Evolutionary conservation across 2,113 vertebrate genomes (phyloP).

Genomic region (Onychostoma macrolepis): DNA sequence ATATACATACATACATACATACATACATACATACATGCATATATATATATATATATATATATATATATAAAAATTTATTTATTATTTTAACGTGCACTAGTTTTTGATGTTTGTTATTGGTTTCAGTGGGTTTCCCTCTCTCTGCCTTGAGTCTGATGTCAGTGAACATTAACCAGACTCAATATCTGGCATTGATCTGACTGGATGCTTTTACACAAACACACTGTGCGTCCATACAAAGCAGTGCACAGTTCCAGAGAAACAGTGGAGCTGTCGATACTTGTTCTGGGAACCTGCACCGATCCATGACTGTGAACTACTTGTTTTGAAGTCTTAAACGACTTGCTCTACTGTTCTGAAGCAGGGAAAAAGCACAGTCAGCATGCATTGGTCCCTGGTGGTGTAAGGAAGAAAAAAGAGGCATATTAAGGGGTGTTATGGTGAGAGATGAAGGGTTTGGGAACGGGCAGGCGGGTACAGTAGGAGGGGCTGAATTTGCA

Average conservation of each 20-base stretch:
- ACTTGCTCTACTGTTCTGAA: neutral
- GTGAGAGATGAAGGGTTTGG: neutral
- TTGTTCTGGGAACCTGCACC: neutral
- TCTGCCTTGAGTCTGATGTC: neutral
- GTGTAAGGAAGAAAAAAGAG: neutral
- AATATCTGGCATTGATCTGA: constrained; percentile 22
- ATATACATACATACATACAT: too few relatives aligned
- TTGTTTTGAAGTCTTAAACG: constrained; percentile 19
- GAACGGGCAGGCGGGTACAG: neutral
- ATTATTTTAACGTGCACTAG: neutral
- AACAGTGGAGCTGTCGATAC: neutral
- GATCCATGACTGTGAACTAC: neutral
- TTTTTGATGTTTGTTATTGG: neutral
- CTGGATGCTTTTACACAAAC: constrained; percentile 24
- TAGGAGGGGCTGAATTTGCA: neutral
- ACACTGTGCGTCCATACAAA: neutral
- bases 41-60: too few relatives aligned
- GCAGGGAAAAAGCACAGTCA: constrained; percentile 6
- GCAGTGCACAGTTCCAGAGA: neutral
- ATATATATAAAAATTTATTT: too few relatives aligned
- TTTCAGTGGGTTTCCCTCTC: neutral
- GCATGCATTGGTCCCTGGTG: neutral
- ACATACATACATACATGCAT: too few relatives aligned
- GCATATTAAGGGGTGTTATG: neutral
- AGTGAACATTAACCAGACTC: neutral